A percentile compares a stretch with the other conserved stretches of the same genome.
phyloP scores from a whole-genome alignment of 1,140 invertebrate genomes.

The Eupeodes corollae region DNA sequence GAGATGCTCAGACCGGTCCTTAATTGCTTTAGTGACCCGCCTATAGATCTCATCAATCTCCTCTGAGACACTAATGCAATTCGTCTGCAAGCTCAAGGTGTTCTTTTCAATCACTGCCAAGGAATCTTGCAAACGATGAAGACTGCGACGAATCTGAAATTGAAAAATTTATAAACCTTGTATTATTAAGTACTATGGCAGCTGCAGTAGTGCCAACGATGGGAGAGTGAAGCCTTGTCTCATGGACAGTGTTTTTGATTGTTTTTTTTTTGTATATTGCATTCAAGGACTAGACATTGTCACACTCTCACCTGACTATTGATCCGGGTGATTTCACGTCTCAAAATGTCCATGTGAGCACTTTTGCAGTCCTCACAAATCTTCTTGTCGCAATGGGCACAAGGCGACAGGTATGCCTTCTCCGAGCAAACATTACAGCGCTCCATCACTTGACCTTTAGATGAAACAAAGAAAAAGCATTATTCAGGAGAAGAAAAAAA shows the following conservation, averaged over 20 bases:
- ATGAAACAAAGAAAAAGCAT: not conserved
- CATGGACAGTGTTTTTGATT: too few relatives aligned
- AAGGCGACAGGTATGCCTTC: conserved; percentile 79
- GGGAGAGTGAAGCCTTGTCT: too few relatives aligned
- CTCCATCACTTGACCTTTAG: conserved; percentile 65
- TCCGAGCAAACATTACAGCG: conserved; percentile 85
- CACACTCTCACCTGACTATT: conserved; percentile 68
- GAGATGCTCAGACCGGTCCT: conserved; percentile 80
- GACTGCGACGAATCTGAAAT: conserved; percentile 59
- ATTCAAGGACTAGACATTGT: not conserved
- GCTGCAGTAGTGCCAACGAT: too few relatives aligned
- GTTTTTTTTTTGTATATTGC: not conserved
- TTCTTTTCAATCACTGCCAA: conserved; percentile 75
- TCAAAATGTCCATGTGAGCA: conserved; percentile 89
- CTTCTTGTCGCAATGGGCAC: conserved; percentile 91
- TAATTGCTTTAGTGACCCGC: conserved; percentile 77
- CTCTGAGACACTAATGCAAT: conserved; percentile 73
- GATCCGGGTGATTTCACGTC: conserved; percentile 85
- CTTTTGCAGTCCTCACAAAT: conserved; percentile 82
- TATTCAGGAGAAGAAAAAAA: conserved; percentile 4
- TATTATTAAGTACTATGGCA: too few relatives aligned
- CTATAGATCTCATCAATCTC: conserved; percentile 87
- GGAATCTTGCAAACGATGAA: conserved; percentile 77
- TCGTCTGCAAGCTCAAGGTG: conserved; percentile 67
- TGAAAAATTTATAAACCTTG: not conserved